Evolutionary conservation across 2,888 invertebrate species (phyloP), one percentile per base, ranked within the genome.

Genomic region (Agriopis leucophaearia): DNA sequence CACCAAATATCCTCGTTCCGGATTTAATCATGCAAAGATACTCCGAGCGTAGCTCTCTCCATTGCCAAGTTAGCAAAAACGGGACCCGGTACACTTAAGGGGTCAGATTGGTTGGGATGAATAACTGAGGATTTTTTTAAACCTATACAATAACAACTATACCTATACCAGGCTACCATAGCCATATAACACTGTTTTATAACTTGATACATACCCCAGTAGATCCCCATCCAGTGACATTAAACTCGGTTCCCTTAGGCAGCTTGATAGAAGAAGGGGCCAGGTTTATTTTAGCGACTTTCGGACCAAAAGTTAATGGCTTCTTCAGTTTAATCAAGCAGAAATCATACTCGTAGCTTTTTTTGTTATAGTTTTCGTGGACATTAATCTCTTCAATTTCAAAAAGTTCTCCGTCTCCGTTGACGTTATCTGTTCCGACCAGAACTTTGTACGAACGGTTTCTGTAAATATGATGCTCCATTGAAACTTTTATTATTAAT

Each of bases 321-420:
- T 12, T 66, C 38, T 61, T 57, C 58, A 62, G 52, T 52, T 70
- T 74, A 35, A 70, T 68, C 47, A 59, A 74, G 55, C 52, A 51
- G 15, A 44, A 40, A 16, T 63, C 48, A 27, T 45, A 56, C 0
- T 63, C 40, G 7, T n/a, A 15, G 16, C 16, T 48, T 42, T 8
- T 52, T 4, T 42, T 52, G 13, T 61, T 45, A 16, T 15, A 61
- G 3, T n/a, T 36, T 40, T 61, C 44, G 16, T 61, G 61, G 27
- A 15, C 16, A 9, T n/a, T 61, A 18, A 61, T 61, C 0, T 44
- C 0, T 35, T 61, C 61, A 6, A 45, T 52, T 36, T 61, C 61
- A 7, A 61, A 52, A 6, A 61, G 27, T 36, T 61, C 15, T 9
- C 61, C 61, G 16, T 8, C 35, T n/a, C 12, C 44, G 16, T 61